phyloP scores from a whole-genome alignment of 2,888 invertebrate species.

The Conops quadrifasciatus region DNA sequence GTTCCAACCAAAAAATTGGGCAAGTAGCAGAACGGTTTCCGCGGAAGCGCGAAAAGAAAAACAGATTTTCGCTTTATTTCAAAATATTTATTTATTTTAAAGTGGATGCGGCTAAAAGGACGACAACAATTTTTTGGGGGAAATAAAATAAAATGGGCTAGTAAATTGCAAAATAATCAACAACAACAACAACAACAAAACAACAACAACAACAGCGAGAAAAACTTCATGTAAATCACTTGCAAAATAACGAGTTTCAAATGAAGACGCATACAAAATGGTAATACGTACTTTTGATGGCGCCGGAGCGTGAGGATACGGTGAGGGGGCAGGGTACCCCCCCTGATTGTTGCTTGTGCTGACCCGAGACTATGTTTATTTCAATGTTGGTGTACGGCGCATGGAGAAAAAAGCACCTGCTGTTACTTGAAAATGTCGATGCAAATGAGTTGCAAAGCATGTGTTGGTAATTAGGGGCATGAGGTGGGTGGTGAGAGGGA shows the following conservation, averaged over 20 bases:
- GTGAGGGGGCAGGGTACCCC: neutral
- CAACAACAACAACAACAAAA: slow-evolving; percentile 14
- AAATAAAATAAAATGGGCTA: slow-evolving; percentile 8
- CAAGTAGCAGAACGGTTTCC: neutral
- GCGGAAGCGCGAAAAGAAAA: neutral
- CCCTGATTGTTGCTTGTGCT: slow-evolving; percentile 11
- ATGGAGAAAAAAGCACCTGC: slow-evolving; percentile 28
- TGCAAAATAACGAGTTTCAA: slow-evolving; percentile 7
- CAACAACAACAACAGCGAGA: neutral
- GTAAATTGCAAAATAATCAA: slow-evolving; percentile 31
- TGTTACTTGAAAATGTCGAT: slow-evolving; percentile 32
- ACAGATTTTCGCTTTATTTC: neutral
- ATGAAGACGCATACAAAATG: neutral
- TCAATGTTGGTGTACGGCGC: slow-evolving; percentile 12
- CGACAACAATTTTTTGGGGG: neutral
- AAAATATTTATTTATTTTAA: slow-evolving; percentile 8
- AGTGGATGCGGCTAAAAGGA: too few relatives aligned
- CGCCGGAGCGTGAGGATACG: too few relatives aligned
- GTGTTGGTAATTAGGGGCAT: too few relatives aligned
- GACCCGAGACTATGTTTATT: neutral
- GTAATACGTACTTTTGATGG: neutral
- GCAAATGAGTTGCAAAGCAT: slow-evolving; percentile 37
- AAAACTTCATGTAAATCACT: neutral
- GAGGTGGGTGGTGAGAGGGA: too few relatives aligned
- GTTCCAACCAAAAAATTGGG: neutral